Base-by-base conservation (phyloP, 1,140 invertebrate genomes). In the Vanessa atalanta region DNA sequence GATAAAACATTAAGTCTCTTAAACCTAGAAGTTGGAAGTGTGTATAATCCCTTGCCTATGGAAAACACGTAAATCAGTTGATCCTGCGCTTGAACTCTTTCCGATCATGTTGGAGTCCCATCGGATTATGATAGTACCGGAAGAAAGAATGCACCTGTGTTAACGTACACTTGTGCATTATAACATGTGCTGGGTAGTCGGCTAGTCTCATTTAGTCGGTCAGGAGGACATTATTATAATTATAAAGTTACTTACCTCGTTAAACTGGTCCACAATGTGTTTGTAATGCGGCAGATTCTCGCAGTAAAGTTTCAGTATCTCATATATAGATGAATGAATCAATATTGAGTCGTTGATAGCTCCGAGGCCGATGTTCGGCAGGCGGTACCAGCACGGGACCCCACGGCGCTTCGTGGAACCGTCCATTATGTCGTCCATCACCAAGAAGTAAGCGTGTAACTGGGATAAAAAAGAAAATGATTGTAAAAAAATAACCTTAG, bases 351-450 rank as follows among this genome's bases (percentile, higher is more conserved):
- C 98, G 91, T 99, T 99, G 20, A 99, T 94, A 8, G 98, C 98
- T 13, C 93, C 94, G 0, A 97, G 70, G 1, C 97, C 98, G 37
- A 98, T 95, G 70, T 95, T 94, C n/a, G 97, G 95, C 75, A 96
- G 93, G 73, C 93, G 94, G 93, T 98, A 97, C 98, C 99, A 99
- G 87, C 98, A 98, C 0, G 95, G 95, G 77, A 96, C 94, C 53
- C 98, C 98, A 72, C 98, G 94, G 20, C 98, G 94, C 2, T 95
- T 96, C 63, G 94, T 90, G 20, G 97, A 97, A 6, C 94, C 90
- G 91, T 99, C 98, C 96, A 99, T 98, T 47, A 99, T 95, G 87
- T 99, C 98, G 91, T 99, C 98, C 14, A 95, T 86, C 0, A 99
- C 93, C 2, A 99, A 86, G 71, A 98, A 96, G 88, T 95, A 98